Percentiles rank a stretch among this genome's conserved stretches.
These are phyloP conservation scores for Bufo bufo DNA, from an alignment of 2,113 vertebrate species.

Conservation along the genomic window DNA sequence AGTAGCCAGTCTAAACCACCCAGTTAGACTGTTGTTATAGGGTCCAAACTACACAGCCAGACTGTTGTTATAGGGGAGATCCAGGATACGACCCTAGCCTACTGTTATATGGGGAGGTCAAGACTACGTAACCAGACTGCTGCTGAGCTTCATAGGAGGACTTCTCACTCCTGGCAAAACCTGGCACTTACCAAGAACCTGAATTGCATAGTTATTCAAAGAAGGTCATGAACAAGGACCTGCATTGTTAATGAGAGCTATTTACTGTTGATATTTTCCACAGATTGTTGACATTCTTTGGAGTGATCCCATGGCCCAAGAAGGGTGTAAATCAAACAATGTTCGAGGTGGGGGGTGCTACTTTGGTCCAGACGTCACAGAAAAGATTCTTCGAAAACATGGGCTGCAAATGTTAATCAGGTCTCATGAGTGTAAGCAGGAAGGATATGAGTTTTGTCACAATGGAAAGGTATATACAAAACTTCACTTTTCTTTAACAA, in stretches of 20 bases:
- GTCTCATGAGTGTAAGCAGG: conserved; percentile 92
- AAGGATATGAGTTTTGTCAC: conserved; percentile 88
- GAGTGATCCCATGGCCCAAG: conserved; percentile 89
- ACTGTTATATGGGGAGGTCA: neutral
- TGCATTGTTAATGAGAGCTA: no score
- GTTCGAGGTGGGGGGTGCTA: conserved; percentile 88
- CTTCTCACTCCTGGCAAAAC: no score
- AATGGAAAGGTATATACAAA: conserved; percentile 45
- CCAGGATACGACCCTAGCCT: neutral
- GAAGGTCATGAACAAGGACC: no score
- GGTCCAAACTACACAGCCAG: no score
- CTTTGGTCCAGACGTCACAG: conserved; percentile 88
- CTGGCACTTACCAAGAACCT: no score
- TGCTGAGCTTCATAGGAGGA: no score
- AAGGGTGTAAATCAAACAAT: conserved; percentile 83
- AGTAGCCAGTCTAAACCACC: no score
- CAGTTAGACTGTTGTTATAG: no score
- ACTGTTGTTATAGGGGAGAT: neutral
- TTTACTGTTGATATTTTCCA: neutral
- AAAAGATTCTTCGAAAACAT: conserved; percentile 77
- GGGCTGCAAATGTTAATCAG: conserved; percentile 86
- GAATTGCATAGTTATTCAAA: no score
- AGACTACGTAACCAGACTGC: neutral
- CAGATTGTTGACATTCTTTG: conserved; percentile 88
- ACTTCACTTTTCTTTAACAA: neutral